A percentile compares a stretch with the other conserved stretches of the same genome.
Conservation (phyloP, 1,140 invertebrate species). For the Amyelois transitella region DNA sequence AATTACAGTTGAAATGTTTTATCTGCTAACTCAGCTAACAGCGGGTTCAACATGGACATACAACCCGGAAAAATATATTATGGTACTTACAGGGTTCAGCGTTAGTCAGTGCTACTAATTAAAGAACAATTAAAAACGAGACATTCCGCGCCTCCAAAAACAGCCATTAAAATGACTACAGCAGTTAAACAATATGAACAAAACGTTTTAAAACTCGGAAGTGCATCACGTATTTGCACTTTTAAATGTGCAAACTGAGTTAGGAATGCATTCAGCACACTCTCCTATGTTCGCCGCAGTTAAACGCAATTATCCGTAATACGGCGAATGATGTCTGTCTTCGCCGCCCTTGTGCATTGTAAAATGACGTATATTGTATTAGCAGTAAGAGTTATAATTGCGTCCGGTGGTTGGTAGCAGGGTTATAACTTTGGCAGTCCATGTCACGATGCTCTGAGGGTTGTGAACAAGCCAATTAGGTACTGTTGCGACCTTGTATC, state of each 20-base stretch:
- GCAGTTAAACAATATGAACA: not conserved
- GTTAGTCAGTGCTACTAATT: too few species aligned
- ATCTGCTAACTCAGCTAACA: too few species aligned
- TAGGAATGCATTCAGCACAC: not conserved
- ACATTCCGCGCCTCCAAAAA: not conserved
- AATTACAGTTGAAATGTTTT: too few species aligned
- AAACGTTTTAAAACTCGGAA: not conserved
- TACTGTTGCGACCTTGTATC: not conserved
- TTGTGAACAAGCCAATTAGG: not conserved
- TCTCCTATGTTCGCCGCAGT: not conserved
- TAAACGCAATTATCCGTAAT: conserved; percentile 1
- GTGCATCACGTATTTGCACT: conserved; percentile 1
- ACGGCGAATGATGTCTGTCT: not conserved
- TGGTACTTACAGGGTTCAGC: too few species aligned
- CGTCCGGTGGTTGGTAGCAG: not conserved
- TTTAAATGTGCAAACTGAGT: conserved; percentile 2
- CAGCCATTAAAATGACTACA: not conserved
- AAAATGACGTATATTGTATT: not conserved
- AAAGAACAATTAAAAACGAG: not conserved
- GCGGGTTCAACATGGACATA: too few species aligned
- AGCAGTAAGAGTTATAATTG: not conserved
- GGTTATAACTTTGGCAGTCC: not conserved
- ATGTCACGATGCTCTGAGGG: not conserved
- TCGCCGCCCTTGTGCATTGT: not conserved
- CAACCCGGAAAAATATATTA: too few species aligned